Base-by-base conservation (phyloP, 2,113 vertebrate genomes). In the Rousettus leschenaultii region DNA sequence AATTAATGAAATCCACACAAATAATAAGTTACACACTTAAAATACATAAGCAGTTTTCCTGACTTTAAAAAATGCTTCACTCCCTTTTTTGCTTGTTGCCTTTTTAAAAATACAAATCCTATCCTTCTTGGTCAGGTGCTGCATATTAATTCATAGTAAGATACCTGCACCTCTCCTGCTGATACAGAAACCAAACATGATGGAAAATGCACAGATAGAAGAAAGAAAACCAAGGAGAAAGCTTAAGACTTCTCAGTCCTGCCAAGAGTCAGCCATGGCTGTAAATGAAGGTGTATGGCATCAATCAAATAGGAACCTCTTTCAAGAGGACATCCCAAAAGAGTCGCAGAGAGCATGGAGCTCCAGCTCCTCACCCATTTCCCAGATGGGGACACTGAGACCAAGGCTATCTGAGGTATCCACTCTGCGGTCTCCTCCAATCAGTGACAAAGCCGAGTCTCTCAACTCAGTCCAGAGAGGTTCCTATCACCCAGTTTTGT, bases 81-180 rank as follows among this genome's bases (percentile, higher is more conserved):
- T 51, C 15, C 51, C 24, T 61, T 61, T 61, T 11, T 61, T 57
- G 10, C 22, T 63, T 86, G 22, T 12, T 45, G 15, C 4, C 24
- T 57, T 90, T 80, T 87, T 13, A 86, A 77, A 93, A 78, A 40
- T 57, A 57, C 11, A 40, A 77, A 66, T 4, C 51, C 22, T 91
- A 30, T 63, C 24, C 24, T 11, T 33, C n/a, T n/a, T 70, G 26
- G 35, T 77, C 10, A 53, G 6, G 14, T 61, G 33, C 26, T n/a
- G 0, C 11, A 40, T 55, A 2, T 7, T 3, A 38, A 53, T 77
- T 77, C 30, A 38, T 28, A 15, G 0, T 43, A 77, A 68, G 19
- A 70, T 57, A 1, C 21, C 9, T 79, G 5, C 0, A 2, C 6
- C 1, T 59, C 3, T 53, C 22, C 43, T 75, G 30, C 0, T 38